Evolutionary conservation across 2,888 invertebrate species (phyloP), one percentile per base, ranked within the genome.

Genomic region (Polyommatus iphigenia): DNA sequence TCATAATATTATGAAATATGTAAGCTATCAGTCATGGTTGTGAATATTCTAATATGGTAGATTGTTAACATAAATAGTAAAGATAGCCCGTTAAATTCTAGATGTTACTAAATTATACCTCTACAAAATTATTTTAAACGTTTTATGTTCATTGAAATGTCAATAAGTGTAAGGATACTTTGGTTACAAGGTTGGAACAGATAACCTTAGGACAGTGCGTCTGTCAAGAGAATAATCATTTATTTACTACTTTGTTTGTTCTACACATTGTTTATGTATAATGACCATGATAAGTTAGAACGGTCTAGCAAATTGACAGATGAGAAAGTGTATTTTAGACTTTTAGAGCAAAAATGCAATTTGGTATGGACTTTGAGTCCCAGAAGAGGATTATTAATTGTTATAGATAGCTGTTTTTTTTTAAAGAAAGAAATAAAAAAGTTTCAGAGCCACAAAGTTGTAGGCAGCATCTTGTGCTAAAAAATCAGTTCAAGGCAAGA

Each of bases 181-280:
- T 2, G 75, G 46, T 50, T 50, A 75, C 75, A 75, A 75, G 54
- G 75, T 75, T 54, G 29, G 5, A 8, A n/a, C 6, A 50, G 79
- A 79, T 79, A 79, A 79, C 79, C 79, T 77, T 59, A 76, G 78
- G 77, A 76, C 77, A 71, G 75, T 77, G 71, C 75, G 75, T 54
- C 50, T 71, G 57, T 59, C 36, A 57, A 57, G 78, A 77, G 78
- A 78, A 77, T 78, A 78, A 76, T 57, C 57, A 75, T 59, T 75
- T 75, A 73, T 73, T 73, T 73, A 75, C 46, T 54, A 75, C 75
- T 75, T 75, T 75, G 75, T 72, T 72, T 72, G 41, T 36, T n/a
- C 71, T 36, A 32, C 71, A 36, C 36, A 71, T 36, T 71, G n/a
- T 73, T 50, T 73, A 73, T 50, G 46, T 73, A 18, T 5, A 13